Evolutionary conservation across 2,797 vertebrate species (phyloP).

Genomic region (Tragopan temminckii): DNA sequence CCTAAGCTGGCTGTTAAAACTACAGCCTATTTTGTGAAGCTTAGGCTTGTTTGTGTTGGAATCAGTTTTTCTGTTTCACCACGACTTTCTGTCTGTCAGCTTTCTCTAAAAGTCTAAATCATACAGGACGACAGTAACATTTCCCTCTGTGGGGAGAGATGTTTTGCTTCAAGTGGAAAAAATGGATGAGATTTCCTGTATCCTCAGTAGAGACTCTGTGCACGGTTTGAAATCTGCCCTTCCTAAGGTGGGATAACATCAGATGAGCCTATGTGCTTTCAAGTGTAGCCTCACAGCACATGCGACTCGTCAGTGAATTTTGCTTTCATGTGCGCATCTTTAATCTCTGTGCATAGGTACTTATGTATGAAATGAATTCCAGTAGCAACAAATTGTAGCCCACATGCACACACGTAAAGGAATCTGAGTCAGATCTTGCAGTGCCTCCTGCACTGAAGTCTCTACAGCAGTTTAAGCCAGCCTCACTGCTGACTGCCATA

Average conservation of each 20-base stretch:
- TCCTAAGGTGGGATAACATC: conserved; percentile 43
- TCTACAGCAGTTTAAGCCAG: background rate
- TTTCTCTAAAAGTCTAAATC: conserved; percentile 50
- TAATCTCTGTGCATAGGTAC: conserved; percentile 19
- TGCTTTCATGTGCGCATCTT: conserved; percentile 21
- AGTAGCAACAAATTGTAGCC: background rate
- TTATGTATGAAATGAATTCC: conserved; percentile 35
- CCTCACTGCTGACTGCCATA: background rate
- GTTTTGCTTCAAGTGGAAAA: conserved; percentile 60
- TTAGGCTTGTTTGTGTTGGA: conserved; percentile 68
- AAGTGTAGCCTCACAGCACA: conserved; percentile 34
- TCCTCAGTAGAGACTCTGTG: conserved; percentile 39
- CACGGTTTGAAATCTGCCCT: background rate
- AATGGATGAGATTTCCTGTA: conserved; percentile 59
- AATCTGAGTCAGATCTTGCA: background rate
- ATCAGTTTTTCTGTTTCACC: conserved; percentile 34
- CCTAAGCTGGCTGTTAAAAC: conserved; percentile 47
- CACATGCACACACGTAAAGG: background rate
- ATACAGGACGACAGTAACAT: conserved; percentile 27
- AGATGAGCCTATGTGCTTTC: conserved; percentile 21
- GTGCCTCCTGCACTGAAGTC: background rate
- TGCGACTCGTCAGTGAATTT: conserved; percentile 3
- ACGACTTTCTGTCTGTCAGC: conserved; percentile 36
- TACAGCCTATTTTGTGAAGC: conserved; percentile 55
- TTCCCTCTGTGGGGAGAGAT: conserved; percentile 53